phyloP scores from a whole-genome alignment of 1,140 invertebrate species.

The Lepidurus apus region DNA sequence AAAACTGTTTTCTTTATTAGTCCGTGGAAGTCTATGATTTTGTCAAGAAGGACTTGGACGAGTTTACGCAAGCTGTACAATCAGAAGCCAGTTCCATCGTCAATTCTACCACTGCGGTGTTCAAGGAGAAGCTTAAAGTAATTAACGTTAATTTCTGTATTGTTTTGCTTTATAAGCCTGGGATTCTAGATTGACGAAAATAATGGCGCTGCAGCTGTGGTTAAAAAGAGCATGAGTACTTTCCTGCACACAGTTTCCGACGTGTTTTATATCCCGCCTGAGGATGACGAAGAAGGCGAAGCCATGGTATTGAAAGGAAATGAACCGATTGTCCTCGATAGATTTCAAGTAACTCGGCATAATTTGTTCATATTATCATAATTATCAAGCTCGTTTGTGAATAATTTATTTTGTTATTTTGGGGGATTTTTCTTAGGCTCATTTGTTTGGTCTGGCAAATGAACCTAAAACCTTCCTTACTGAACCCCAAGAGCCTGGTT shows the following conservation, averaged over 20 bases:
- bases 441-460: slow-evolving; percentile 46
- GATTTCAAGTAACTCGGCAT: slow-evolving; percentile 51
- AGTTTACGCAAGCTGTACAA: slow-evolving; percentile 63
- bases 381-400: neutral
- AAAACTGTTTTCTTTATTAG: slow-evolving; percentile 45
- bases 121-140: slow-evolving; percentile 65
- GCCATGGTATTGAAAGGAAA: slow-evolving; percentile 53
- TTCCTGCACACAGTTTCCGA: slow-evolving; percentile 57
- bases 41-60: slow-evolving; percentile 67
- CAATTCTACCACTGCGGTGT: slow-evolving; percentile 53
- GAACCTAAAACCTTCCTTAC: slow-evolving; percentile 47
- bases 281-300: slow-evolving; percentile 63
- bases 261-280: slow-evolving; percentile 60
- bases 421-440: slow-evolving; percentile 40
- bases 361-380: neutral
- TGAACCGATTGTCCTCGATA: slow-evolving; percentile 43
- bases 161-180: slow-evolving; percentile 31
- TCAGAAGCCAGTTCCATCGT: slow-evolving; percentile 61
- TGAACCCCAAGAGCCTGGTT: slow-evolving; percentile 44
- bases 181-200: slow-evolving; percentile 59
- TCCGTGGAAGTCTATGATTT: slow-evolving; percentile 64
- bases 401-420: slow-evolving; percentile 21
- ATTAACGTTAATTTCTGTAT: slow-evolving; percentile 30
- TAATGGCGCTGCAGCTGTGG: slow-evolving; percentile 58
- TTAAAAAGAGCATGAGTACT: slow-evolving; percentile 62